phyloP scores from a whole-genome alignment of 2,113 vertebrate genomes.

The Poeciliopsis retropinna region DNA sequence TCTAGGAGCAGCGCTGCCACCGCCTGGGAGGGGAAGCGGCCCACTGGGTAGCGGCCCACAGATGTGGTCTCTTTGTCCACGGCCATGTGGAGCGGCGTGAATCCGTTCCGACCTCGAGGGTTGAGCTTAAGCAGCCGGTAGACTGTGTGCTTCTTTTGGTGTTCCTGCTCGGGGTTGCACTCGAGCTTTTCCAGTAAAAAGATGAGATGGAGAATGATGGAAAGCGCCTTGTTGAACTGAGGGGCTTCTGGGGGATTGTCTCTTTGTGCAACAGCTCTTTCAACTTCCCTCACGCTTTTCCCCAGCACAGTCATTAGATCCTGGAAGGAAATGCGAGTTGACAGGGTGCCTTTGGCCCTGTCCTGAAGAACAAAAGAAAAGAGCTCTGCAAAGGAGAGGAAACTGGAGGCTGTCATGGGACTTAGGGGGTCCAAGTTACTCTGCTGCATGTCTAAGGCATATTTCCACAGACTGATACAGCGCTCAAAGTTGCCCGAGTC shows the following conservation, averaged over 20 bases:
- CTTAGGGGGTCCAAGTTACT: conserved; percentile 93
- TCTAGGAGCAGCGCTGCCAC: conserved; percentile 88
- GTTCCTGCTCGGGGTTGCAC: conserved; percentile 87
- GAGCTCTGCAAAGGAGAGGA: conserved; percentile 94
- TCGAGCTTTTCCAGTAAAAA: conserved; percentile 92
- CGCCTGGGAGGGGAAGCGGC: conserved; percentile 89
- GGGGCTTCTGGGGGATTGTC: conserved; percentile 86
- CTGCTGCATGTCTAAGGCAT: conserved; percentile 96
- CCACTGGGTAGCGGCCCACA: conserved; percentile 93
- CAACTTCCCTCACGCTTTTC: conserved; percentile 94
- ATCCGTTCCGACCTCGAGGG: conserved; percentile 87
- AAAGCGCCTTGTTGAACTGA: conserved; percentile 92
- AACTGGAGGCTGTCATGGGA: conserved; percentile 95
- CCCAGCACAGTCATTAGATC: conserved; percentile 93
- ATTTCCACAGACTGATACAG: conserved; percentile 95
- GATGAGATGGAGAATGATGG: conserved; percentile 93
- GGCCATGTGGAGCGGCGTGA: conserved; percentile 92
- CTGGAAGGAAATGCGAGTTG: conserved; percentile 86
- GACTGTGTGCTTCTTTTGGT: conserved; percentile 90
- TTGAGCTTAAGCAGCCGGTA: conserved; percentile 92
- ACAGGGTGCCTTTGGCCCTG: conserved; percentile 88
- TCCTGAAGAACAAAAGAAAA: conserved; percentile 96
- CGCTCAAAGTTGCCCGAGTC: conserved; percentile 94
- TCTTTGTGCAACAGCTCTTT: conserved; percentile 87
- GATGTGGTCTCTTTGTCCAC: conserved; percentile 92